phyloP scores from a whole-genome alignment of 2,888 invertebrate genomes.

The Sphaeridia pumilis region DNA sequence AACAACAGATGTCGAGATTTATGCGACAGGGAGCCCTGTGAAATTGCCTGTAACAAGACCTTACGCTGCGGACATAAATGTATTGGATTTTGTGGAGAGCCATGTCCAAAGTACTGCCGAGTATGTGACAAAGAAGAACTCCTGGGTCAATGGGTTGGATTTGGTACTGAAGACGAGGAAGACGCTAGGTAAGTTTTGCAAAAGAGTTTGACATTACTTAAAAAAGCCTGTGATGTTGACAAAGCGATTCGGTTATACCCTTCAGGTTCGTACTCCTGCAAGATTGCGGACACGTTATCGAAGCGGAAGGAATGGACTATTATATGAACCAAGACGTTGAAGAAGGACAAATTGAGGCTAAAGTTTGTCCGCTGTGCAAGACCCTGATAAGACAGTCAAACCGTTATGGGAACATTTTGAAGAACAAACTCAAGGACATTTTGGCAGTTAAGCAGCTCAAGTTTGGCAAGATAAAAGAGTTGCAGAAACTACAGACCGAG shows the following conservation, averaged over 20 bases:
- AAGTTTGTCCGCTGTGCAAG: constrained; percentile 50
- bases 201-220: no score
- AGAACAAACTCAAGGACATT: constrained; percentile 40
- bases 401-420: constrained; percentile 48
- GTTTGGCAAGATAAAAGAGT: constrained; percentile 33
- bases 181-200: constrained; percentile 16
- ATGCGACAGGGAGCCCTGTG: constrained; percentile 39
- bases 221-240: neutral
- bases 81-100: constrained; percentile 55
- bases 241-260: neutral
- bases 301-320: constrained; percentile 39
- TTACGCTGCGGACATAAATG: constrained; percentile 33
- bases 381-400: constrained; percentile 48
- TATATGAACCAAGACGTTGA: constrained; percentile 34
- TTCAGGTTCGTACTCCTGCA: constrained; percentile 37
- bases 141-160: constrained; percentile 2
- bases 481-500: constrained; percentile 3
- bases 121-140: constrained; percentile 43
- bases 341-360: constrained; percentile 37
- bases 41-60: constrained; percentile 37
- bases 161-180: constrained; percentile 15
- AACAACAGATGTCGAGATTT: constrained; percentile 13
- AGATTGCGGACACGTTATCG: constrained; percentile 40
- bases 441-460: constrained; percentile 38
- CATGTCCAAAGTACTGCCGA: constrained; percentile 51